Base-by-base conservation (phyloP, 2,113 vertebrate species). In the Jacana jacana region DNA sequence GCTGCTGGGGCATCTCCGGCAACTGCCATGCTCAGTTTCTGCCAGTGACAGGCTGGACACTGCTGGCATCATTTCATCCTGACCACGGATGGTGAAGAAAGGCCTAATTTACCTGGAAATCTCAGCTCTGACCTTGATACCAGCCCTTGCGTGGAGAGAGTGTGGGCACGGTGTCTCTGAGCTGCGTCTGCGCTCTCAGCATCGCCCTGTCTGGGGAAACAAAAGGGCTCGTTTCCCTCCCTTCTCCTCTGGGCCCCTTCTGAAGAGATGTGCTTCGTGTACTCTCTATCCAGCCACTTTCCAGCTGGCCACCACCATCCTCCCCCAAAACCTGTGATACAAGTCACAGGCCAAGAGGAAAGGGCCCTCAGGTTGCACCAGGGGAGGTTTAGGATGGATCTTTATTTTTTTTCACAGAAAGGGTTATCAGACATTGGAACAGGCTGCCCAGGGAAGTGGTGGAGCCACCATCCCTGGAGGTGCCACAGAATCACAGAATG, bases 81-180 rank as follows among this genome's bases (percentile, higher is more conserved):
- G 2, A 8, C 55, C 54, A 3, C 0, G 13, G 42, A 9, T 24
- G 33, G 48, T 13, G 28, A 40, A 27, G 25, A 63, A 81, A 58
- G 1, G 1, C 46, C 11, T 0, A 0, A 19, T 52, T 54, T 24
- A 46, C 51, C 35, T 2, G 0, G 40, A 6, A 2, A 20, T 12
- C 23, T 66, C 1, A 1, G 24, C 5, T 10, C 18, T 20, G 79
- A 55, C 39, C 44, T 49, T 11, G 35, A 61, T 22, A 1, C 44
- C 7, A 3, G 18, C 48, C 31, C 48, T 27, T 2, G 4, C 2
- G 3, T 31, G 31, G 35, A 13, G 5, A 17, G 20, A 19, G 12
- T 0, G 7, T 1, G 24, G 30, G 63, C 3, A 3, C 1, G 2
- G 79, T 17, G 0, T 14, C 35, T 17, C 13, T 4, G 9, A 30